A percentile compares a stretch with the other conserved stretches of the same genome.
These are phyloP conservation scores for Isoperla grammatica DNA, from an alignment of 2,888 invertebrate species.

Conservation along the genomic window DNA sequence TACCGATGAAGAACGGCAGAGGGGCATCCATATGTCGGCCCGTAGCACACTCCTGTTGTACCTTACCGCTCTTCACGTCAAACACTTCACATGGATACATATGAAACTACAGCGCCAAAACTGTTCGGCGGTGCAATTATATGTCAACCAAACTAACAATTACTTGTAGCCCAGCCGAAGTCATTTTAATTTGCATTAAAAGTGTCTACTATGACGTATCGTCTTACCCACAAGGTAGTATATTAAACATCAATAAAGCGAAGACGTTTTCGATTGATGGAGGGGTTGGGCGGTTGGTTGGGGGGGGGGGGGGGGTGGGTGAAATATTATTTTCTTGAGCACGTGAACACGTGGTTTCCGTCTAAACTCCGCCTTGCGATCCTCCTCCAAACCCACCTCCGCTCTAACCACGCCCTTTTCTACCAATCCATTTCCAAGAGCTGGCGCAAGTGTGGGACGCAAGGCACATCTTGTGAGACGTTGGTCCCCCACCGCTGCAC, in stretches of 20 bases:
- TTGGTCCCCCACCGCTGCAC: background rate
- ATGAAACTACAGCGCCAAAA: no score
- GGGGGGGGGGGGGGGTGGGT: slow-evolving; percentile 1
- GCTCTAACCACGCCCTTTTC: background rate
- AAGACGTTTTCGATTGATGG: slow-evolving; percentile 2
- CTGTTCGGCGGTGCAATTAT: no score
- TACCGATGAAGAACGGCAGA: no score
- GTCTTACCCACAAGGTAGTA: background rate
- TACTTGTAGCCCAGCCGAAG: no score
- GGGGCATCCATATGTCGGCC: no score
- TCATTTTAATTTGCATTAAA: no score
- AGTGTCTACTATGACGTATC: background rate
- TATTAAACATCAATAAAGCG: background rate
- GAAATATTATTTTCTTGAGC: background rate
- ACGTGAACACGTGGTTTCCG: slow-evolving; percentile 1
- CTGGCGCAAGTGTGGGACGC: slow-evolving; percentile 2
- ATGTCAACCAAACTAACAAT: no score
- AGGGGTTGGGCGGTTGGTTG: slow-evolving; percentile 2
- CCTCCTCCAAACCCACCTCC: slow-evolving; percentile 9
- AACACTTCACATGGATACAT: no score
- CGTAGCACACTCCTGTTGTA: no score
- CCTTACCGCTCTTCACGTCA: no score
- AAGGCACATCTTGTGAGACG: slow-evolving; percentile 4
- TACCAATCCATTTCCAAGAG: background rate
- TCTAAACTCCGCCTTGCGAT: background rate